Base-by-base conservation (phyloP, 2,888 invertebrate species). In the Kryphioiulus occultus region DNA sequence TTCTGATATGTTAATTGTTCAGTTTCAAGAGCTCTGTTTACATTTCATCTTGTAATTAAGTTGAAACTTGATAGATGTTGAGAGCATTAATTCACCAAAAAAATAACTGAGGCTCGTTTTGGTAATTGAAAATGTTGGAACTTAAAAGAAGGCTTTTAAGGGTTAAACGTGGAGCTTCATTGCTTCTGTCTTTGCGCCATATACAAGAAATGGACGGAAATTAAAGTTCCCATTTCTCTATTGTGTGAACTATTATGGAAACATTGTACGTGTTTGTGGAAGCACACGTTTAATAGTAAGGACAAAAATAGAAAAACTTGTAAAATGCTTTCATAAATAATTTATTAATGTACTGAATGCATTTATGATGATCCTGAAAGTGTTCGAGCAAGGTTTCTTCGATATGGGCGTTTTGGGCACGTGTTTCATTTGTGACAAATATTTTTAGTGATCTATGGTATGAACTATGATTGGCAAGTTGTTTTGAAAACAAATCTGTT, bases 21-120 rank as follows among this genome's bases (percentile, higher is more conserved):
- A 26, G 68, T 68, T 68, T 68, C 68, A 68, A 68, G 68, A 26
- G 68, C 68, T 68, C 68, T 68, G 68, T 68, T 68, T 68, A 68
- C 68, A 68, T 68, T 68, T n/a, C 68, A 68, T 68, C 68, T 68
- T 68, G 68, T 26, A 68, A 68, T 68, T 68, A 68, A 68, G 68
- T 68, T 68, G 68, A 68, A 68, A 68, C 68, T 68, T 68, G 68
- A 68, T 68, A 68, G 68, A 68, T 68, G 68, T 68, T 68, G 68
- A 68, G 68, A 68, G 68, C 68, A 68, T 68, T 68, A 68, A 26
- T 68, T 68, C 26, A 68, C 26, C 68, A 2, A 26, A 68, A 68
- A 68, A 68, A 68, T 68, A n/a, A 26, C 26, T 26, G n/a, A 26
- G 68, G 68, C 68, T 68, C 68, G 68, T 68, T 68, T 68, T 68